A percentile compares a stretch with the other conserved stretches of the same genome.
These are phyloP conservation scores for Stenchaetothrips biformis DNA, from an alignment of 2,888 invertebrate genomes.

Conservation along the genomic window DNA sequence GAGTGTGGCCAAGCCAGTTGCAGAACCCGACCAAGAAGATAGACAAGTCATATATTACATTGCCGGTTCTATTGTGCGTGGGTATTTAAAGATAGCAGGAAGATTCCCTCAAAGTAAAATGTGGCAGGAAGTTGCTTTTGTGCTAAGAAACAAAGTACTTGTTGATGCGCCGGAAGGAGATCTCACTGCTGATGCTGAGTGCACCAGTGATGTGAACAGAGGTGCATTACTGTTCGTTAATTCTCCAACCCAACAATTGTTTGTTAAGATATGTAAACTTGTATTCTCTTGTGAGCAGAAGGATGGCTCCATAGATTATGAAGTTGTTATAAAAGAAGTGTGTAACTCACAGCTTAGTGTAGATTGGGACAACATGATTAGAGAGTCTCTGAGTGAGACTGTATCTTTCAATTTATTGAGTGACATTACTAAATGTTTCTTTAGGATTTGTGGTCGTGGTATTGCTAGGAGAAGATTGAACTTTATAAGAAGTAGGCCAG, in stretches of 20 bases:
- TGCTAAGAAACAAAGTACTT: background rate
- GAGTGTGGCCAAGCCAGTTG: background rate
- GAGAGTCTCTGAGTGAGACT: background rate
- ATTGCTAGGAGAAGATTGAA: background rate
- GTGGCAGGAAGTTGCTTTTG: background rate
- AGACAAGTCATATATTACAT: background rate
- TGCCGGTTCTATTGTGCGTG: background rate
- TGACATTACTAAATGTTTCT: background rate
- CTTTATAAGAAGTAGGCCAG: no score
- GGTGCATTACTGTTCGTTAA: background rate
- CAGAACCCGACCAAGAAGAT: background rate
- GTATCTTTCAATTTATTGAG: background rate
- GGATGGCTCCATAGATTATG: background rate
- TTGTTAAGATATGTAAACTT: background rate
- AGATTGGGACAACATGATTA: background rate
- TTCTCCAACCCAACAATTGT: background rate
- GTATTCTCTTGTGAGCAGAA: background rate
- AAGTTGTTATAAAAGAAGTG: background rate
- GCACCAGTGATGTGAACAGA: background rate
- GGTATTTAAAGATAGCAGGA: background rate
- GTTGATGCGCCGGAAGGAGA: background rate
- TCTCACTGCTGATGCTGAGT: background rate
- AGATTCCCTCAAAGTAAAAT: background rate
- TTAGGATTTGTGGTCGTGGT: background rate
- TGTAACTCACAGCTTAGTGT: background rate